Conservation (phyloP, 2,888 invertebrate genomes). For the Meiosimyza platycephala region DNA sequence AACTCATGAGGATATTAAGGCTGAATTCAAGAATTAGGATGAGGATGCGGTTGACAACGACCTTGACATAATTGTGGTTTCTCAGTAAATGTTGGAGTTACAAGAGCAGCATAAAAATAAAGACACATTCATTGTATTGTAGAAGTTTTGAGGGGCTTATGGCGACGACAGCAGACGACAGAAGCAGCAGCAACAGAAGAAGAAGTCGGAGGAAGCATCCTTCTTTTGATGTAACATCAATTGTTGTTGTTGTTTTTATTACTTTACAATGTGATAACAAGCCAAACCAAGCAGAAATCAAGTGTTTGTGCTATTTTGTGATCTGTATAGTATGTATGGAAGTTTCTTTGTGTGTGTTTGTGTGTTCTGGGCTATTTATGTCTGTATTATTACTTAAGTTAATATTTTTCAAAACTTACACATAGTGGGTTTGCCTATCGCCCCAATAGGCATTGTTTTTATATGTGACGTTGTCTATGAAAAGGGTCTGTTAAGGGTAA, state of each 20-base stretch:
- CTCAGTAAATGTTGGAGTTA: slow-evolving; percentile 2
- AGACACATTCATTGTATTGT: neutral
- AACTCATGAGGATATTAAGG: neutral
- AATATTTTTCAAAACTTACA: neutral
- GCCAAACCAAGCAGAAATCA: slow-evolving; percentile 10
- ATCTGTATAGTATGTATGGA: slow-evolving; percentile 20
- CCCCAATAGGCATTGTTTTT: too few relatives aligned
- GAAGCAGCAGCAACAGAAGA: neutral
- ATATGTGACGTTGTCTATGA: too few relatives aligned
- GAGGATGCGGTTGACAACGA: slow-evolving; percentile 35
- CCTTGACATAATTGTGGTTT: slow-evolving; percentile 44
- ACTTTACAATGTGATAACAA: neutral
- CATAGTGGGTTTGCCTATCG: too few relatives aligned
- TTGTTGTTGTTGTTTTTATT: slow-evolving; percentile 19
- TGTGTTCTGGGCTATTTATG: neutral
- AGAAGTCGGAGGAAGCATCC: neutral
- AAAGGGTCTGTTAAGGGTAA: too few relatives aligned
- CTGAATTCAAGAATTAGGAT: slow-evolving; percentile 5
- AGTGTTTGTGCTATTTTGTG: slow-evolving; percentile 3
- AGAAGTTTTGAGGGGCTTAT: too few relatives aligned
- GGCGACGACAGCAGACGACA: neutral
- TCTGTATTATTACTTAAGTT: neutral
- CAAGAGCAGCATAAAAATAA: slow-evolving; percentile 13
- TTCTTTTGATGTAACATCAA: slow-evolving; percentile 20
- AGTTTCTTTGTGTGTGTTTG: neutral